Evolutionary conservation across 2,888 invertebrate genomes (phyloP), one percentile per base, ranked within the genome.

Genomic region (Cepaea hortensis): DNA sequence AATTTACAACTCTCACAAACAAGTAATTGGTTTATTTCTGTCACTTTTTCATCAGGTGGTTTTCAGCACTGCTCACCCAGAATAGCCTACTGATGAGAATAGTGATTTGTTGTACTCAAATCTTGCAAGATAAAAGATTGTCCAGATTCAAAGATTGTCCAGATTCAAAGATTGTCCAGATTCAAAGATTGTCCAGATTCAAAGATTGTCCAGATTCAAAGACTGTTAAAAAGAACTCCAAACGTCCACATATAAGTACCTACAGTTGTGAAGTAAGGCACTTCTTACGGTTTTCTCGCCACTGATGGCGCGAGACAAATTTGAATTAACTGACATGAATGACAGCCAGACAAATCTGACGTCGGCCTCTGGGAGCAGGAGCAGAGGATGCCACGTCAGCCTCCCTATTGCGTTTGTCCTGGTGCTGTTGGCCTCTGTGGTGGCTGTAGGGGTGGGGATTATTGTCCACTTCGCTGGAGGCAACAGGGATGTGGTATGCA

Each of bases 401-500:
- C 84, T 88, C 5, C 86, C 89, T 6, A 91, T 90, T 73, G 92
- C 90, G 6, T 92, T 93, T 81, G 85, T 91, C 68, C 87, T 92
- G 23, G 89, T 90, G 61, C 88, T 93, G 68, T 84, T 93, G 84
- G 92, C 91, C 3, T 82, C 91, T n/a, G 87, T 90, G 6, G 81
- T 92, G 0, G 91, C 92, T 13, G 91, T 93, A 6, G 92, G 92
- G 5, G 92, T 93, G n/a, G 92, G 92, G 6, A 87, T 93, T 20
- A 90, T 92, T 48, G 92, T 92, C 48, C 91, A 91, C 85, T 91
- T 93, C 87, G 92, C 92, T 0, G 90, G 87, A 48, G 89, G 96
- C 96, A 48, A 55, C 62, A 88, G 96, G 96, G 87, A 88, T 13
- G 82, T 91, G 18, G 90, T 90, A 68, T 92, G 92, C n/a, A n/a